These are phyloP conservation scores for Atherix ibis DNA, from an alignment of 2,888 invertebrate genomes.

Conservation along the genomic window DNA sequence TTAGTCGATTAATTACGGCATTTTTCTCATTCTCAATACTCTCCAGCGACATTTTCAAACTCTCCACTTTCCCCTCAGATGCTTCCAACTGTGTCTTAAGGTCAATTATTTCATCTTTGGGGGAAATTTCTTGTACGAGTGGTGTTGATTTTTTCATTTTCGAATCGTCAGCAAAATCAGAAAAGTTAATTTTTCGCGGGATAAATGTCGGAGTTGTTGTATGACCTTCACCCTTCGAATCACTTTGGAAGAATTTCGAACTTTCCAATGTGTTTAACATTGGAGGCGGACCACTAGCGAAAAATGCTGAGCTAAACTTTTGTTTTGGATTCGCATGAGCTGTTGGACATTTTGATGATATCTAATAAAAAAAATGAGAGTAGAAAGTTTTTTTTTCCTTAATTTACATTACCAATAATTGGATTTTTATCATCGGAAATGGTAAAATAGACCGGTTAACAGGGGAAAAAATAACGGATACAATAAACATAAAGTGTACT, in stretches of 20 bases:
- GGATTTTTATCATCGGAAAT: no score
- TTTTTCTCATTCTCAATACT: conserved; percentile 24
- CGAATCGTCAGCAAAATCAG: conserved; percentile 32
- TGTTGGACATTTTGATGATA: conserved; percentile 24
- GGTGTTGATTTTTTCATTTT: conserved; percentile 29
- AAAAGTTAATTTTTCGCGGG: conserved; percentile 33
- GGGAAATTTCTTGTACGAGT: conserved; percentile 20
- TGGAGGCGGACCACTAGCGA: conserved; percentile 17
- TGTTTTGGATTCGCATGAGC: conserved; percentile 26
- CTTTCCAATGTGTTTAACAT: conserved; percentile 27
- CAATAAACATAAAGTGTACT: no score
- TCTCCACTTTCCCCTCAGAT: conserved; percentile 30
- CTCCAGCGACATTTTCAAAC: conserved; percentile 10
- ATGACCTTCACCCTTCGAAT: conserved; percentile 1
- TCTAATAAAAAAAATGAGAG: conserved; percentile 14
- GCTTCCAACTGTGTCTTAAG: conserved; percentile 37
- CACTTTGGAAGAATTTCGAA: conserved; percentile 26
- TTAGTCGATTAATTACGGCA: conserved; percentile 34
- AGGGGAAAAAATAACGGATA: no score
- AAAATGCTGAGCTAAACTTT: conserved; percentile 22
- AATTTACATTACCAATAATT: no score
- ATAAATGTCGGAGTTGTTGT: conserved; percentile 14
- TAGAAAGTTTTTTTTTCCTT: no score
- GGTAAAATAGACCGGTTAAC: no score
- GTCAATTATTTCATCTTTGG: conserved; percentile 36